phyloP scores from a whole-genome alignment of 2,888 invertebrate genomes.

The Miltochrista miniata region DNA sequence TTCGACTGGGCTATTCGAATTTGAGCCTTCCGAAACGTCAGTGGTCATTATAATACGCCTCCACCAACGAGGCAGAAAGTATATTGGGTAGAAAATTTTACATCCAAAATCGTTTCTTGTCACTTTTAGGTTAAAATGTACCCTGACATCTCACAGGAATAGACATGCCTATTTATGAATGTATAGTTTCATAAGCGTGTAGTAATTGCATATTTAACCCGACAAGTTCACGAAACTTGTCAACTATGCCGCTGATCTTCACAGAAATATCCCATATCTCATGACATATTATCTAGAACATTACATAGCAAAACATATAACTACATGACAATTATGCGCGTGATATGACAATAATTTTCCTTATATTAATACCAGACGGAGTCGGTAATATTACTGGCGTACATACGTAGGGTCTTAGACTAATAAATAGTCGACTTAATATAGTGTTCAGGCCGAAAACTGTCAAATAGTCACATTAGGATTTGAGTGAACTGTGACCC shows the following conservation, averaged over 20 bases:
- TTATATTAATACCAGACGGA: conserved; percentile 16
- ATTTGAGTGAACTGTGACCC: conserved; percentile 38
- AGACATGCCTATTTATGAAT: background rate
- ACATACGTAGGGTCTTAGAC: conserved; percentile 21
- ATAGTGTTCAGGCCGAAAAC: conserved; percentile 42
- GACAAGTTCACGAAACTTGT: background rate
- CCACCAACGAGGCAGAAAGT: too few species aligned
- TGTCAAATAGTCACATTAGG: conserved; percentile 53
- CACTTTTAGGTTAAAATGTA: too few species aligned
- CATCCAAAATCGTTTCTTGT: too few species aligned
- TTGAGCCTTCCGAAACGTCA: too few species aligned
- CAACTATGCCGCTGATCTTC: conserved; percentile 3
- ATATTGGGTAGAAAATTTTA: too few species aligned
- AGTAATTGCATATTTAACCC: conserved; percentile 1
- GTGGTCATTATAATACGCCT: too few species aligned
- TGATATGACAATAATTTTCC: conserved; percentile 24
- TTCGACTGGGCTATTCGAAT: too few species aligned
- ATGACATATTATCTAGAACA: conserved; percentile 7
- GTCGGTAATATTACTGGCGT: too few species aligned
- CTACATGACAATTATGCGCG: background rate
- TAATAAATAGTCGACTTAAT: conserved; percentile 34
- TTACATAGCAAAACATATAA: conserved; percentile 5
- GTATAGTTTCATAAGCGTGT: background rate
- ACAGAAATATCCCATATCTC: conserved; percentile 8
- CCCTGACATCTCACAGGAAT: background rate